Conservation (phyloP, 2,113 vertebrate species). For the Tretioscincus oriximinensis region DNA sequence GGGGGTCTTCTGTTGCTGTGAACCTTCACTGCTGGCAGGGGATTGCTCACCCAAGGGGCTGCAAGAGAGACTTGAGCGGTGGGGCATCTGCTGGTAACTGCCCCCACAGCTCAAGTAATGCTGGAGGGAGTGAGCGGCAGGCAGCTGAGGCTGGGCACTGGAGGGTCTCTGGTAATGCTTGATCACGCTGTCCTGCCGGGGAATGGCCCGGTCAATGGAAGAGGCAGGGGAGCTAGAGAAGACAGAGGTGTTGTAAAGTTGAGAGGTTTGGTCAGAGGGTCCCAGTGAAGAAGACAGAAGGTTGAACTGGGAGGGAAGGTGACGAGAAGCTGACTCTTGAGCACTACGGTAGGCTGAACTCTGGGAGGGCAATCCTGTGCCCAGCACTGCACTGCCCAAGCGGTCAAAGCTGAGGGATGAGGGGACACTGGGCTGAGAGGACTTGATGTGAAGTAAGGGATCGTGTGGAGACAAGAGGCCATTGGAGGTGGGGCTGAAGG, state of each 20-base stretch:
- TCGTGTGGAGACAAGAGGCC: slow-evolving; percentile 87
- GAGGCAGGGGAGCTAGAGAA: slow-evolving; percentile 82
- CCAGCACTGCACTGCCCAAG: slow-evolving; percentile 78
- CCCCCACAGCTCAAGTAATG: slow-evolving; percentile 92
- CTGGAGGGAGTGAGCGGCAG: slow-evolving; percentile 85
- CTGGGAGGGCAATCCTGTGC: slow-evolving; percentile 61
- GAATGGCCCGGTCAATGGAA: slow-evolving; percentile 82
- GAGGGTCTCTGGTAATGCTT: slow-evolving; percentile 94
- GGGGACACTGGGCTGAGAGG: slow-evolving; percentile 76
- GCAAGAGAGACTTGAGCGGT: slow-evolving; percentile 81
- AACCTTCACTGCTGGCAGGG: slow-evolving; percentile 73
- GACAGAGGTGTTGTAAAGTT: slow-evolving; percentile 88
- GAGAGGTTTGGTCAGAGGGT: slow-evolving; percentile 80
- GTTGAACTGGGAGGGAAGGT: slow-evolving; percentile 90
- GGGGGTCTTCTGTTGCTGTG: slow-evolving; percentile 60
- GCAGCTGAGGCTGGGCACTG: slow-evolving; percentile 79
- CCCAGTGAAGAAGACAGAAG: slow-evolving; percentile 87
- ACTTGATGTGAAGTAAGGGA: slow-evolving; percentile 86
- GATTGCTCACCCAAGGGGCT: slow-evolving; percentile 90
- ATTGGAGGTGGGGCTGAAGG: slow-evolving; percentile 91
- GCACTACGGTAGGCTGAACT: slow-evolving; percentile 73
- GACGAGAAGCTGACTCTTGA: slow-evolving; percentile 79
- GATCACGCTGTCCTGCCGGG: slow-evolving; percentile 91
- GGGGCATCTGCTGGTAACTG: slow-evolving; percentile 86
- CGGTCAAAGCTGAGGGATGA: slow-evolving; percentile 81